Base-by-base conservation (phyloP, 2,113 vertebrate species). In the Salvator merianae region DNA sequence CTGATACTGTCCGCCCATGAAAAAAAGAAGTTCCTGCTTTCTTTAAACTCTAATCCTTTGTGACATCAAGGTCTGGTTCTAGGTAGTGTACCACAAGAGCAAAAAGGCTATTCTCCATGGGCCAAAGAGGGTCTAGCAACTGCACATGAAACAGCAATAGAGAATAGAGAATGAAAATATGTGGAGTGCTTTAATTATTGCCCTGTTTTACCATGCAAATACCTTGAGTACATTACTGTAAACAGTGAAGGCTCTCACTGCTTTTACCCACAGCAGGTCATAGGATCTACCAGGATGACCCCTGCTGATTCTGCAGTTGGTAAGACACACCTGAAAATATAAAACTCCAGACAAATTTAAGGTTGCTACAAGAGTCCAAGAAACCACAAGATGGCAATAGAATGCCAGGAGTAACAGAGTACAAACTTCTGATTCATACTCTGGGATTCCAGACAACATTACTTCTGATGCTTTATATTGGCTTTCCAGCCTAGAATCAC, bases 221-320 rank as follows among this genome's bases (percentile, higher is more conserved):
- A 30, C 24, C 59, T 55, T 72, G n/a, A 53, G 22, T 53, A 55
- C n/a, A 32, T 53, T 53, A 50, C 20, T 53, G 20, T 53, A 75
- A 59, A 77, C 3, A 34, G 18, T n/a, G 18, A 38, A 30, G 1
- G 30, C 10, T 47, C 30, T 70, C 34, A 59, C 47, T n/a, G 43
- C 34, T 59, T 86, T 62, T 82, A 77, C 80, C 40, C 65, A n/a
- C n/a, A 82, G 85, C 53, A 71, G 28, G 30, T 38, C 24, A 34
- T 38, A 18, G 75, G 79, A 77, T 14, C 50, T 26, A 30, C 16
- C 1, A 65, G 40, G 43, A 74, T 30, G 16, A 86, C 85, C 38
- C 79, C 66, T 2, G 32, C 66, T n/a, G 79, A 59, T 53, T 86
- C 53, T 47, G 8, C 22, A 1, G 71, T 70, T 16, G 79, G 85